Evolutionary conservation across 2,113 vertebrate species (phyloP).

Genomic region (Tonatia bakeri): DNA sequence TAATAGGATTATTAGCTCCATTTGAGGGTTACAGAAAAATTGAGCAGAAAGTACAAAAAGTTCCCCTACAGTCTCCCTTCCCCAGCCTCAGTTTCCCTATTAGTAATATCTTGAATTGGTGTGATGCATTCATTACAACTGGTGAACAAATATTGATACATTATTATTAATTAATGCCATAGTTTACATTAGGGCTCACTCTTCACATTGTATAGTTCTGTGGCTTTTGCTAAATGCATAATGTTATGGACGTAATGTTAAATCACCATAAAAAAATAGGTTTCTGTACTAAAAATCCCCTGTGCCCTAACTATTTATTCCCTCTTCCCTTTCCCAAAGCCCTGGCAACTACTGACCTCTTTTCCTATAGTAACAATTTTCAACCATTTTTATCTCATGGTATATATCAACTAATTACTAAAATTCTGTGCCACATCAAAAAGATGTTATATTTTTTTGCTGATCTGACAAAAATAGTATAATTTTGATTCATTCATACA

Average conservation of each 20-base stretch:
- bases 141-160: not conserved
- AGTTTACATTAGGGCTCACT: not conserved
- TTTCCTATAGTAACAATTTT: not conserved
- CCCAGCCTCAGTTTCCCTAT: not conserved
- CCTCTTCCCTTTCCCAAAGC: fast-evolving
- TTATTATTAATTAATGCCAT: not conserved
- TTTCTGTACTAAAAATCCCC: not conserved
- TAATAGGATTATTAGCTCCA: not conserved
- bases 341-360: not conserved
- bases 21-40: not conserved
- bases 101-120: not conserved
- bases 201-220: not conserved
- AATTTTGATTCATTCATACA: not conserved
- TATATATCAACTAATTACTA: not conserved
- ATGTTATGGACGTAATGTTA: not conserved
- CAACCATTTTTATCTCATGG: not conserved
- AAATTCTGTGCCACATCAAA: not conserved
- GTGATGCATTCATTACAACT: not conserved
- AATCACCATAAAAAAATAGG: not conserved
- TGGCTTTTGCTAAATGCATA: not conserved
- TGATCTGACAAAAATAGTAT: not conserved
- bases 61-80: not conserved
- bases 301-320: not conserved
- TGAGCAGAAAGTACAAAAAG: not conserved
- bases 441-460: not conserved